Conservation (phyloP, 2,797 vertebrate species). For the Xenopus petersii region DNA sequence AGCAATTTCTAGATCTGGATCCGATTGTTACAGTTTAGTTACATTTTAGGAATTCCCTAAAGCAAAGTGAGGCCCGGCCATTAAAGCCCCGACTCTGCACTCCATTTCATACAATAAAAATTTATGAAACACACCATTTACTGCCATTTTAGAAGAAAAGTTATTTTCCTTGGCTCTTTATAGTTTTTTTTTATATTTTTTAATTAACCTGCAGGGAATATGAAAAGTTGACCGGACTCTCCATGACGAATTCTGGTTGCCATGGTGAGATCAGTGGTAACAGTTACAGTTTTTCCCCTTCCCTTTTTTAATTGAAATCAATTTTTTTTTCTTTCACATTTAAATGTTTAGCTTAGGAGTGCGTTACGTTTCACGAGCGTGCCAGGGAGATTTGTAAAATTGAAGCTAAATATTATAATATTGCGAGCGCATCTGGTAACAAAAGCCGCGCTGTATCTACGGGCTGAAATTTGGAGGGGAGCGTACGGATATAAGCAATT, state of each 20-base stretch:
- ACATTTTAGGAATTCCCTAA: constrained; percentile 12
- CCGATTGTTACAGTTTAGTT: constrained; percentile 18
- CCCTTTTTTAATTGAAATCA: neutral
- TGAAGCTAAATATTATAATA: constrained; percentile 3
- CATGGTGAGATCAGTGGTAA: neutral
- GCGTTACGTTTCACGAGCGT: neutral
- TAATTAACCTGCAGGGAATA: constrained; percentile 29
- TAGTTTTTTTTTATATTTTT: neutral
- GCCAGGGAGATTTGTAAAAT: neutral
- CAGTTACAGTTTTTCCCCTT: no score
- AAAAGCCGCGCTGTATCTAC: neutral
- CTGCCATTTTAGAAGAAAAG: neutral
- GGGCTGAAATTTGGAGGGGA: neutral
- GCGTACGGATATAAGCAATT: neutral
- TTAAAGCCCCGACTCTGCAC: constrained; percentile 20
- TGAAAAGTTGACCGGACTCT: neutral
- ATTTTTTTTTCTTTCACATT: neutral
- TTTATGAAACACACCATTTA: constrained; percentile 31
- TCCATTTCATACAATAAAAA: constrained; percentile 36
- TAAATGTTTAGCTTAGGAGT: neutral
- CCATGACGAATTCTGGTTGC: neutral
- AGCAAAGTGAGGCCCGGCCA: constrained; percentile 17
- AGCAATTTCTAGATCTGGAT: constrained; percentile 35
- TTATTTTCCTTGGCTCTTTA: constrained; percentile 13
- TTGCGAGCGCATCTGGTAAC: constrained; percentile 11